Conservation (phyloP, 2,888 invertebrate species). For the Cheiracanthium punctorium region DNA sequence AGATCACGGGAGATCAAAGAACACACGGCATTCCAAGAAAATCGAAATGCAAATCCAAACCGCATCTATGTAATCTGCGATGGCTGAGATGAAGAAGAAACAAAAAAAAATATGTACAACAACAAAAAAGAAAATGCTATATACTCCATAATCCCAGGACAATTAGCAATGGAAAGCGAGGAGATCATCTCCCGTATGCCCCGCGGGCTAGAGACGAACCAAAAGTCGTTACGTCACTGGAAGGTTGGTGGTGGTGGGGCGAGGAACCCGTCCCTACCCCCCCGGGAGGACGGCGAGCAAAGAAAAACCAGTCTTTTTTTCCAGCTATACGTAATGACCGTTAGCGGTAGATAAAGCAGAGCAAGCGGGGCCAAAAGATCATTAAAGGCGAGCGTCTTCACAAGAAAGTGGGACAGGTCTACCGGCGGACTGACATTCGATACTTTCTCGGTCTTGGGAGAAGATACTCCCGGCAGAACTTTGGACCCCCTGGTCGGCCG, state of each 20-base stretch:
- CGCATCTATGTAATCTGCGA: background rate
- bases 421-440: slow-evolving; percentile 26
- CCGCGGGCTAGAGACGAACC: slow-evolving; percentile 35
- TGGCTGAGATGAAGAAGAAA: background rate
- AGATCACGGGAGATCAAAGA: background rate
- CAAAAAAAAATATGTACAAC: background rate
- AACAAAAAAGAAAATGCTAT: background rate
- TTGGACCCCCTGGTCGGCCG: background rate
- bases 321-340: slow-evolving; percentile 59
- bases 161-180: slow-evolving; percentile 41
- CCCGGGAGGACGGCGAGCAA: slow-evolving; percentile 22
- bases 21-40: background rate
- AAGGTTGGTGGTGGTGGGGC: background rate
- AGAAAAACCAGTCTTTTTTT: slow-evolving; percentile 59
- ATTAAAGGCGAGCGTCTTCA: slow-evolving; percentile 29
- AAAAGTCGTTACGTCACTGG: slow-evolving; percentile 48
- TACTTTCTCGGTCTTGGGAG: slow-evolving; percentile 17
- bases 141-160: background rate
- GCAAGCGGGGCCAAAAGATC: slow-evolving; percentile 54
- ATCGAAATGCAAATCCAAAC: background rate
- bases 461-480: background rate
- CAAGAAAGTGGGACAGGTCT: slow-evolving; percentile 50
- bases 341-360: slow-evolving; percentile 58
- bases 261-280: slow-evolving; percentile 8
- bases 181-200: slow-evolving; percentile 25